Conservation (phyloP, 2,888 invertebrate genomes). For the Micoletzkya japonica region DNA sequence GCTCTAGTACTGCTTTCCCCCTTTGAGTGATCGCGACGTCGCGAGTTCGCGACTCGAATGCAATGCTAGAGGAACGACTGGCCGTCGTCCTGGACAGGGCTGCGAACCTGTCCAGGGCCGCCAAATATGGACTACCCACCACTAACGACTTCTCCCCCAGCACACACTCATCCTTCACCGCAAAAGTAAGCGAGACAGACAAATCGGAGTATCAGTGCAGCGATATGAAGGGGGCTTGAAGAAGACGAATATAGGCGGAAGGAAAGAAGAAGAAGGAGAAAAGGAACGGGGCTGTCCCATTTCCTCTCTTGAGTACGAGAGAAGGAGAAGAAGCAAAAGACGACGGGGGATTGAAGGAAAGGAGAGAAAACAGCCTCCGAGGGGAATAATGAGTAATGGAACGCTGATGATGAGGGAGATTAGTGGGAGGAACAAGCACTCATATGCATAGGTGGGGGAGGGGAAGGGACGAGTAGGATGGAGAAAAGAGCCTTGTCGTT, state of each 20-base stretch:
- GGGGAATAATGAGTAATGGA: background rate
- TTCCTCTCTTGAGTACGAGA: conserved; percentile 19
- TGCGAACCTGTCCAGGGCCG: background rate
- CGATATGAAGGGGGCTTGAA: too few relatives aligned
- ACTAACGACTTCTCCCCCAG: background rate
- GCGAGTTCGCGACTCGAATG: background rate
- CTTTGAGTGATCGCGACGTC: conserved; percentile 4
- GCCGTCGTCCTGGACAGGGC: conserved; percentile 1
- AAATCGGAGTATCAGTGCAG: too few relatives aligned
- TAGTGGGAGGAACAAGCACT: background rate
- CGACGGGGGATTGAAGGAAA: conserved; percentile 3
- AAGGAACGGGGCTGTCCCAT: too few relatives aligned
- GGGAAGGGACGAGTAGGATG: background rate
- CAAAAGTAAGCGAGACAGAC: conserved; percentile 24
- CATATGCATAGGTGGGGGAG: background rate
- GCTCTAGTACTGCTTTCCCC: background rate
- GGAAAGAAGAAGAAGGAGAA: background rate
- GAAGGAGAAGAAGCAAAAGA: conserved; percentile 19
- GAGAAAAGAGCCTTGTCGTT: background rate
- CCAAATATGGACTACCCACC: conserved; percentile 23
- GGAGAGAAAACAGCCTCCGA: background rate
- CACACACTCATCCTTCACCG: background rate
- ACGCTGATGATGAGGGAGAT: conserved; percentile 4
- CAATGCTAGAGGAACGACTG: conserved; percentile 9
- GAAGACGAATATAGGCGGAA: background rate